These are phyloP conservation scores for Gymnodraco acuticeps DNA, from an alignment of 2,797 vertebrate species.

Conservation along the genomic window DNA sequence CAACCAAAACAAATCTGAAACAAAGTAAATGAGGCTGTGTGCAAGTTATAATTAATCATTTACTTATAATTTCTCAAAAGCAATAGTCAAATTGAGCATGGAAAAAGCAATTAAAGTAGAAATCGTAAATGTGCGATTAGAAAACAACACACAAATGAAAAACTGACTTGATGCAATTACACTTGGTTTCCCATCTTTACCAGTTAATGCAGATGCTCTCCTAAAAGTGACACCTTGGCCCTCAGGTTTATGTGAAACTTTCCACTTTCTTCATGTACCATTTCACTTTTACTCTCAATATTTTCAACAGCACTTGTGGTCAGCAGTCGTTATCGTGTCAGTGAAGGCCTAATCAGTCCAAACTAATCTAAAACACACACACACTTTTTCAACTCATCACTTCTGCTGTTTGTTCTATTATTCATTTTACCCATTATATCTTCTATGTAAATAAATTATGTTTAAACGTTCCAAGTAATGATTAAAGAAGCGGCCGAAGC, in stretches of 20 bases:
- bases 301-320: slow-evolving; percentile 12
- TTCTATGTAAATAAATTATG: slow-evolving; percentile 4
- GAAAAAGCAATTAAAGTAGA: neutral
- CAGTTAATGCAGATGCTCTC: neutral
- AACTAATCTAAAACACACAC: neutral
- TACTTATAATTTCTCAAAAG: neutral
- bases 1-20: neutral
- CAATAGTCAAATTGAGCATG: neutral
- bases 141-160: neutral
- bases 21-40: neutral
- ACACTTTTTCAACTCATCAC: neutral
- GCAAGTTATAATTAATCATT: no score
- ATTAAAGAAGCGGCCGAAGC: slow-evolving; percentile 7
- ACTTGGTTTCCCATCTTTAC: neutral
- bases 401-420: slow-evolving; percentile 1
- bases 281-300: slow-evolving; percentile 8
- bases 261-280: neutral
- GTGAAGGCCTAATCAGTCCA: slow-evolving; percentile 28
- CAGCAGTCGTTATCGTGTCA: slow-evolving; percentile 29
- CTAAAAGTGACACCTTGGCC: neutral
- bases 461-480: slow-evolving; percentile 21
- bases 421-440: neutral
- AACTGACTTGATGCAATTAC: neutral
- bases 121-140: neutral
- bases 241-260: neutral